A percentile compares a stretch with the other conserved stretches of the same genome.
Conservation (phyloP, 2,113 vertebrate genomes). For the Cavia aperea region DNA sequence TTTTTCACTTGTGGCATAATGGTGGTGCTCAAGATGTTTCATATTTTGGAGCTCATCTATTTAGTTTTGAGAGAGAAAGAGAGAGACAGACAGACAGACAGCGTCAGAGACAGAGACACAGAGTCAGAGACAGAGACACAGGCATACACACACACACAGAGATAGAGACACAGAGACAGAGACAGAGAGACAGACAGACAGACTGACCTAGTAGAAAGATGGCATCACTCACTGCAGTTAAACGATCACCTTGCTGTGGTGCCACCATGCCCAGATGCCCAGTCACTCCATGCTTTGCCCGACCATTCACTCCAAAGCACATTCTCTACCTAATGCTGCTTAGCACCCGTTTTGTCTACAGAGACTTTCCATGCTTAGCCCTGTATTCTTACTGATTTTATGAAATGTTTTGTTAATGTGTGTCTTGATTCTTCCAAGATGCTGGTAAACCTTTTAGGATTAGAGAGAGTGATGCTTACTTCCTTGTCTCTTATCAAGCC, state of each 20-base stretch:
- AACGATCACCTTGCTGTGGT: not conserved
- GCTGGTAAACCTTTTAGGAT: not conserved
- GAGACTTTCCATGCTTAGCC: not conserved
- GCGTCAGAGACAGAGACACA: not conserved
- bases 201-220: not conserved
- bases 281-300: not conserved
- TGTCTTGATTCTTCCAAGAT: not conserved
- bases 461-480: not conserved
- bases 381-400: not conserved
- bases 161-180: not conserved
- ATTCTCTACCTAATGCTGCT: not conserved
- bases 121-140: not conserved
- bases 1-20: not conserved
- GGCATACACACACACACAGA: no score
- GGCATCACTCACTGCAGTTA: not conserved
- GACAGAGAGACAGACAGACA: not conserved
- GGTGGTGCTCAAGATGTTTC: not conserved
- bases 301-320: not conserved
- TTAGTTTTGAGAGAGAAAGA: not conserved
- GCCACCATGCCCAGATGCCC: not conserved
- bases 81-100: not conserved
- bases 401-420: not conserved
- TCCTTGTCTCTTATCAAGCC: not conserved
- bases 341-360: not conserved
- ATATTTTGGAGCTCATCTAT: not conserved